Percentiles rank a stretch among this genome's conserved stretches.
These are phyloP conservation scores for Percopsis transmontana DNA, from an alignment of 2,113 vertebrate genomes.

Conservation along the genomic window DNA sequence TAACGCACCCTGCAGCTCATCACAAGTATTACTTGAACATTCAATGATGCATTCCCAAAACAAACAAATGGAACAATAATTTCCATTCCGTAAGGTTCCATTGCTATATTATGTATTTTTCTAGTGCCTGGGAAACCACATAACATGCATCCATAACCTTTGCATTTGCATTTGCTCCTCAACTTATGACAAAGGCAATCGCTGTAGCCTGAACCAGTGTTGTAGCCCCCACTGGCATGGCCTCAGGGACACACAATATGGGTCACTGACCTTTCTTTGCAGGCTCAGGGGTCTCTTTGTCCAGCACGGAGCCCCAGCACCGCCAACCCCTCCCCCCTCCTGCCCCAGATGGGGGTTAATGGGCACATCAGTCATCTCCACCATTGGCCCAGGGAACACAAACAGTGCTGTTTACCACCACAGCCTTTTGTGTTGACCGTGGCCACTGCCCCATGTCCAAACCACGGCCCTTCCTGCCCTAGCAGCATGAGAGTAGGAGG, in stretches of 20 bases:
- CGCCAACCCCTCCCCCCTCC: constrained; percentile 36
- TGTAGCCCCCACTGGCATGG: constrained; percentile 44
- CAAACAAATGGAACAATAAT: not conserved
- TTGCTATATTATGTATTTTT: not conserved
- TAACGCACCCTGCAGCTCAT: constrained; percentile 19
- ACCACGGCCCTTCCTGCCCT: constrained; percentile 43
- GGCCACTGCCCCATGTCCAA: constrained; percentile 53
- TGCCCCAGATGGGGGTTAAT: constrained; percentile 60
- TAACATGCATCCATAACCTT: constrained; percentile 18
- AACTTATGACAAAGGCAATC: constrained; percentile 47
- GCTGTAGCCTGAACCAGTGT: constrained; percentile 38
- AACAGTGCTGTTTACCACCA: constrained; percentile 68
- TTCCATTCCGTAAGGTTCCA: constrained; percentile 8
- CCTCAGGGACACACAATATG: constrained; percentile 61
- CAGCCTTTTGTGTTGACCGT: constrained; percentile 66
- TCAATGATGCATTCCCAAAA: constrained; percentile 6
- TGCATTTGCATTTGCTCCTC: constrained; percentile 48
- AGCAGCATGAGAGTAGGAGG: constrained; percentile 18
- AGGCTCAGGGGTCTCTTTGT: constrained; percentile 60
- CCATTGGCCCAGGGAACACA: constrained; percentile 63
- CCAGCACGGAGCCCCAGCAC: constrained; percentile 28
- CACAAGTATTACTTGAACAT: not conserved
- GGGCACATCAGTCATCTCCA: constrained; percentile 72
- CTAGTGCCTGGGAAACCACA: constrained; percentile 25
- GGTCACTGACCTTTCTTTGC: constrained; percentile 68